These are phyloP conservation scores for Prorops nasuta DNA, from an alignment of 1,140 invertebrate species.

Conservation along the genomic window DNA sequence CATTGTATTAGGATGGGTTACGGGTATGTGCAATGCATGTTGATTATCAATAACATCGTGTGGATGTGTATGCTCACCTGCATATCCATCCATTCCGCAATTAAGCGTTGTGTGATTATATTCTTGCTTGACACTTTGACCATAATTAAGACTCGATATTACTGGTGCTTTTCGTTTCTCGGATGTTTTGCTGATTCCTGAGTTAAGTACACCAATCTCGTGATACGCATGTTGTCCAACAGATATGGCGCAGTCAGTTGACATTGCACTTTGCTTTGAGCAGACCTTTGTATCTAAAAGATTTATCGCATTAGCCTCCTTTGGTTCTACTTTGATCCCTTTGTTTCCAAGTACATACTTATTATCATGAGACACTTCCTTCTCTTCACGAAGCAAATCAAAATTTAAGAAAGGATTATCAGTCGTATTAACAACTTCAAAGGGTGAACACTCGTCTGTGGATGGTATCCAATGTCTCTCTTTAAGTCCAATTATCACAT, in stretches of 20 bases:
- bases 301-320: conserved; percentile 12
- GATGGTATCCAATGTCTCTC: conserved; percentile 19
- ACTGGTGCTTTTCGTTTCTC: conserved; percentile 19
- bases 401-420: conserved; percentile 19
- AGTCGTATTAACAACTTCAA: conserved; percentile 14
- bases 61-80: conserved; percentile 14
- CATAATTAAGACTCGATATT: conserved; percentile 17
- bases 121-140: conserved; percentile 42
- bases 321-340: conserved; percentile 23
- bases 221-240: conserved; percentile 19
- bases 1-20: conserved; percentile 22
- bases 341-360: conserved; percentile 18
- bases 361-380: conserved; percentile 19
- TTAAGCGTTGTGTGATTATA: conserved; percentile 25
- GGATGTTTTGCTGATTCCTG: conserved; percentile 9
- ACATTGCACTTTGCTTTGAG: conserved; percentile 11
- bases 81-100: conserved; percentile 29
- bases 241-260: conserved; percentile 14
- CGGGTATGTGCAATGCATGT: conserved; percentile 32
- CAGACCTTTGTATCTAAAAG: conserved; percentile 19
- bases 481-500: conserved; percentile 15
- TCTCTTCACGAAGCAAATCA: conserved; percentile 19
- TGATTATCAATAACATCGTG: conserved; percentile 31
- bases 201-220: conserved; percentile 10
- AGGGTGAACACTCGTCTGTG: conserved; percentile 13